These are phyloP conservation scores for Meiosimyza platycephala DNA, from an alignment of 2,888 invertebrate genomes.

Conservation along the genomic window DNA sequence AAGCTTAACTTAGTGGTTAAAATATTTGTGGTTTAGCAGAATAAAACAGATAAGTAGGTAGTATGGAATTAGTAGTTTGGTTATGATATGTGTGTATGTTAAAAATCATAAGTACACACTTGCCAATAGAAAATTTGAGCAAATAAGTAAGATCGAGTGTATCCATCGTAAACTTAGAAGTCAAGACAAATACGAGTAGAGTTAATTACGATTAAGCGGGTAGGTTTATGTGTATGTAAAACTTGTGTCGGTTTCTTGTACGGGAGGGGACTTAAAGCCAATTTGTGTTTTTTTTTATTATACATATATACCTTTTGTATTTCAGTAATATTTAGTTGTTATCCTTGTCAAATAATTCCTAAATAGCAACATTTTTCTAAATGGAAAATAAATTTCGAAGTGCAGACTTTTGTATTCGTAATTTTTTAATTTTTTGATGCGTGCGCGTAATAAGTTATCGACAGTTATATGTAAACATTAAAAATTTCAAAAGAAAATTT, in stretches of 20 bases:
- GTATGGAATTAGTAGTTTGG: conserved; percentile 21
- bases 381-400: conserved; percentile 24
- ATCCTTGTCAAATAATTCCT: not conserved
- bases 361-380: conserved; percentile 8
- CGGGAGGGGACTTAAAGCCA: conserved; percentile 33
- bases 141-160: conserved; percentile 26
- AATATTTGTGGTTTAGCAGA: conserved; percentile 19
- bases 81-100: conserved; percentile 24
- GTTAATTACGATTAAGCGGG: not conserved
- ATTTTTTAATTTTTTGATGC: conserved; percentile 19
- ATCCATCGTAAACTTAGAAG: conserved; percentile 1
- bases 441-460: not conserved
- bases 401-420: conserved; percentile 65
- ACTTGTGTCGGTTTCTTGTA: too few relatives aligned
- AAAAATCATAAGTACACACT: conserved; percentile 20
- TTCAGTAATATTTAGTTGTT: conserved; percentile 16
- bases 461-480: not conserved
- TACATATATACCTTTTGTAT: conserved; percentile 31
- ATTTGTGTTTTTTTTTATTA: conserved; percentile 33
- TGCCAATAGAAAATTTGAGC: not conserved
- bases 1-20: conserved; percentile 27
- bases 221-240: not conserved
- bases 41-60: conserved; percentile 1
- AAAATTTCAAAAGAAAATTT: conserved; percentile 12
- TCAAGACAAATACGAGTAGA: not conserved